Conservation (phyloP, 2,888 invertebrate genomes). For the Temnothorax ravouxi region DNA sequence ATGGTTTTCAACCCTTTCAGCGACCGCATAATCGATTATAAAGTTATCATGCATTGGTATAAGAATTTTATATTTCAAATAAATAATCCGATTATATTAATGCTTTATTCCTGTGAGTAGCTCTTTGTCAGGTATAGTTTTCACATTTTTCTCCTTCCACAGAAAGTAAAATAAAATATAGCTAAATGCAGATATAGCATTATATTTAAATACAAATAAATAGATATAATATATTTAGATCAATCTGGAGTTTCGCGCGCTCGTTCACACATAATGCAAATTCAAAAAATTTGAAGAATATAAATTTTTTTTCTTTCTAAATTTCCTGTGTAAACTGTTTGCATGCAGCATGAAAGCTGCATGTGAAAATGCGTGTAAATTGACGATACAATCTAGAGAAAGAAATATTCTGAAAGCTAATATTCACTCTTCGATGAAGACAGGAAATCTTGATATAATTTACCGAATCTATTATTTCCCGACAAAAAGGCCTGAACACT, state of each 20-base stretch:
- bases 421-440: neutral
- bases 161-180: neutral
- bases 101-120: neutral
- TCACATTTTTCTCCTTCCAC: neutral
- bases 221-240: neutral
- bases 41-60: neutral
- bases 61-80: neutral
- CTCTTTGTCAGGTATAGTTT: neutral
- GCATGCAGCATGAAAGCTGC: neutral
- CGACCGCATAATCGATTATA: no score
- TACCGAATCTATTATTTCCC: neutral
- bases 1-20: neutral
- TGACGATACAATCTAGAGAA: neutral
- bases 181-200: neutral
- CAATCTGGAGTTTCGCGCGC: neutral
- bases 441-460: neutral
- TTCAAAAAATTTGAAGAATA: neutral
- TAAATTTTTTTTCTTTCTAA: neutral
- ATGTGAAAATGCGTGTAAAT: neutral
- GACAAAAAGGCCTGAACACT: neutral
- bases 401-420: neutral
- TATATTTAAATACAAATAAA: conserved; percentile 14
- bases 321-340: neutral
- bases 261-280: neutral
- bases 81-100: conserved; percentile 4